Conservation (phyloP, 1,140 invertebrate genomes). For the Aphelinus certus region DNA sequence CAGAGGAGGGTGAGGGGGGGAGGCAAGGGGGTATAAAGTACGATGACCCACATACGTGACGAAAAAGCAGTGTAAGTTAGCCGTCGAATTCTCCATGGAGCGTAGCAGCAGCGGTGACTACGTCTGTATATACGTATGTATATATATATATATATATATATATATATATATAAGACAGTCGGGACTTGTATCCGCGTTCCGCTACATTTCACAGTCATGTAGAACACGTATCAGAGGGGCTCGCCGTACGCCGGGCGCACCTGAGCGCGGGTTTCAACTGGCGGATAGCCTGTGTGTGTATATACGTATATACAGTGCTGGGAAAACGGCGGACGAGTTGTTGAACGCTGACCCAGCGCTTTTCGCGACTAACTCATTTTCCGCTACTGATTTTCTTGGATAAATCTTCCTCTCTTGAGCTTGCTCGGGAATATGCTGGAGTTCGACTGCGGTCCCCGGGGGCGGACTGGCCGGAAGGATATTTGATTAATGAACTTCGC, state of each 20-base stretch:
- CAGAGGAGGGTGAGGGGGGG: no score
- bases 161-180: background rate
- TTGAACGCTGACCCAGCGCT: background rate
- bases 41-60: slow-evolving; percentile 8
- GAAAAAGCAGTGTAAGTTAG: no score
- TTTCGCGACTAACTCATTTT: background rate
- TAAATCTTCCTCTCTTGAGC: no score
- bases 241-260: slow-evolving; percentile 5
- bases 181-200: background rate
- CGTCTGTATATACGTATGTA: no score
- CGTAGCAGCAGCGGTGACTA: background rate
- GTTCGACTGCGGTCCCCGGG: no score
- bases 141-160: background rate
- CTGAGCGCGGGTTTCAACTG: background rate
- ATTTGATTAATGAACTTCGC: no score
- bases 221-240: slow-evolving; percentile 11
- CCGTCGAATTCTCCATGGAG: background rate
- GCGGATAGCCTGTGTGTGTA: no score
- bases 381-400: no score
- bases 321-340: background rate
- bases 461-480: no score
- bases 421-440: no score
- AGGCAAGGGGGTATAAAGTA: background rate
- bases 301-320: no score
- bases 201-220: background rate